phyloP scores from a whole-genome alignment of 23 tunicate species.

The Styela clava region DNA sequence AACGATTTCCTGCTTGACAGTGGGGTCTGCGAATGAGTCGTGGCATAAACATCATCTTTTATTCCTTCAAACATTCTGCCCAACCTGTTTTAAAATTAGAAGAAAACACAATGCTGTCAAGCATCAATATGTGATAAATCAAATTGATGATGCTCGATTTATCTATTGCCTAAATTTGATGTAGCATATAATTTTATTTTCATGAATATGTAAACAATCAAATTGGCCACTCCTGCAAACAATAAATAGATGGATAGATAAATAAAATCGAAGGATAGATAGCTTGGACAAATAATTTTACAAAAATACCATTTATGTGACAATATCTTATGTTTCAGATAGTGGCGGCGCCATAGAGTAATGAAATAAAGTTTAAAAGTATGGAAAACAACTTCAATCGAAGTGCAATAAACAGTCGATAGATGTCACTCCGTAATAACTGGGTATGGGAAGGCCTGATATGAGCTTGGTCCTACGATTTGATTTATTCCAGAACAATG shows the following conservation, averaged over 20 bases:
- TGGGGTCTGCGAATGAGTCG: conserved; percentile 22
- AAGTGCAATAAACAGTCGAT: no score
- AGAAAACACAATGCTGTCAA: background rate
- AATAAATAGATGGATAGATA: background rate
- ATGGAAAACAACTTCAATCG: no score
- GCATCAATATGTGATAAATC: conserved; percentile 2
- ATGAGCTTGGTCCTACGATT: no score
- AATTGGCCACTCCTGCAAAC: background rate
- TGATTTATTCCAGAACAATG: no score
- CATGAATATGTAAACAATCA: conserved; percentile 16
- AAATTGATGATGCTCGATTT: background rate
- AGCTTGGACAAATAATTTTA: no score
- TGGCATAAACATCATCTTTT: conserved; percentile 9
- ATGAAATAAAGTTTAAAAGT: no score
- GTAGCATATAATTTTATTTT: background rate
- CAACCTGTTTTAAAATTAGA: background rate
- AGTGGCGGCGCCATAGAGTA: no score
- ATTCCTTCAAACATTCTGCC: conserved; percentile 12
- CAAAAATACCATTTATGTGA: no score
- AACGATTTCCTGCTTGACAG: background rate
- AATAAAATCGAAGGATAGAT: no score
- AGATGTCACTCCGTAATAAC: no score
- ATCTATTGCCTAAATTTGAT: background rate
- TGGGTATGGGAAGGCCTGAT: no score
- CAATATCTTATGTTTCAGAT: no score